Evolutionary conservation across 1,140 invertebrate species (phyloP), one percentile per base, ranked within the genome.

Genomic region (Drosophila ohnishii): DNA sequence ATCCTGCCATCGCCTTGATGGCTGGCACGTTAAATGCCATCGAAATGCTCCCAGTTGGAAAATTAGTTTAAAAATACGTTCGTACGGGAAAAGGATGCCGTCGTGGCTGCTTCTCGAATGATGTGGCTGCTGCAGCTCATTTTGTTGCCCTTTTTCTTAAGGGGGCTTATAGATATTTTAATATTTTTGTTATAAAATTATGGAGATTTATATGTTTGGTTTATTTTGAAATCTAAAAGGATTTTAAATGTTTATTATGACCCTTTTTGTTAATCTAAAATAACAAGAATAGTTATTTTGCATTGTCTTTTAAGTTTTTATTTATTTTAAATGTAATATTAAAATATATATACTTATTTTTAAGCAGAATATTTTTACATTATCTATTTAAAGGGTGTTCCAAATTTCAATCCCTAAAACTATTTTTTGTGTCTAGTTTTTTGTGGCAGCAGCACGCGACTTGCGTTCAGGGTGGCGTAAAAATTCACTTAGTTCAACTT

Each of bases 11-110:
- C 70, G 51, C 45, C 59, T 74, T 61, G 64, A 64, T 78, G 70
- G 69, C 64, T 75, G 61, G 51, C 72, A 80, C 76, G 80, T 76
- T 84, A 66, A 75, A 76, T 51, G 67, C 72, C 76, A 81, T 45
- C 71, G 79, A 87, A 86, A 87, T 73, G 83, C 83, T 86, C 83
- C 83, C 83, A 86, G 83, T 86, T 86, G 83, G 84, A 87, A 87
- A 86, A 86, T 86, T 86, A 86, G 83, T 86, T 86, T 86, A 83
- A 88, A 88, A 83, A 86, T 83, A 86, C 80, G 79, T 84, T 71
- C 70, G 56, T 67, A 50, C 55, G 65, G 32, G 42, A n/a, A 39
- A 57, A 71, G 66, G 50, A 70, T 44, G 62, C 28, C 40, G 8
- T 48, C 40, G 8, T 48, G 40, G 53, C 60, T 42, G 37, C 42